Base-by-base conservation (phyloP, 2,797 vertebrate genomes). In the Bovichtus diacanthus region DNA sequence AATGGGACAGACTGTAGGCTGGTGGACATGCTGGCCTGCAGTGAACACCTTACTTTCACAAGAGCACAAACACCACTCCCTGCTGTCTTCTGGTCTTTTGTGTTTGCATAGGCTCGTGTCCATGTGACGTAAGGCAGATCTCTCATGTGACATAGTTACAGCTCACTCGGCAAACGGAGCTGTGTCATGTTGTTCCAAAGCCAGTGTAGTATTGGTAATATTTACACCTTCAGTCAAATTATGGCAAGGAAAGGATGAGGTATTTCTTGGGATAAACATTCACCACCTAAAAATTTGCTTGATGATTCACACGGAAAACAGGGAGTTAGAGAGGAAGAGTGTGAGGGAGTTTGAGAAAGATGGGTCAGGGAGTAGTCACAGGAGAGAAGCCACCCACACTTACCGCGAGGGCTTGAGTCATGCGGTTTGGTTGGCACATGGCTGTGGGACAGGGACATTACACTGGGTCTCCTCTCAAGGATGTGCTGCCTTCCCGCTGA, bases 321-420 rank as follows among this genome's bases (percentile, higher is more conserved):
- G 27, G 53, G 74, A 74, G 74, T 58, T 47, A 27, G 31, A 76
- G 82, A 60, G 55, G 75, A 81, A 67, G 63, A 70, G 60, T 70
- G 76, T 60, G 61, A 81, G 80, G 65, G 85, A 75, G 73, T 87
- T 80, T 69, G 66, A 83, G 86, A 73, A 50, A 75, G 85, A 90
- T 91, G 83, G 88, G 84, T 90, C 82, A 89, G 87, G 82, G 80
- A 86, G 87, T 90, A 89, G 91, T 92, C 90, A 91, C 63, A 76
- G 84, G 76, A 89, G 83, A 72, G 78, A 81, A 92, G 81, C 86
- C 92, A 85, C 93, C 91, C 90, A 93, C 90, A 81, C 89, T 83
- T 31, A 92, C 93, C 91, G 80, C 90, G 87, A 64, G 82, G 36
- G 31, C 66, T 82, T 94, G 94, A 95, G 81, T 95, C 93, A 95